Base-by-base conservation (phyloP, 2,888 invertebrate genomes). In the Phengaris alcon region DNA sequence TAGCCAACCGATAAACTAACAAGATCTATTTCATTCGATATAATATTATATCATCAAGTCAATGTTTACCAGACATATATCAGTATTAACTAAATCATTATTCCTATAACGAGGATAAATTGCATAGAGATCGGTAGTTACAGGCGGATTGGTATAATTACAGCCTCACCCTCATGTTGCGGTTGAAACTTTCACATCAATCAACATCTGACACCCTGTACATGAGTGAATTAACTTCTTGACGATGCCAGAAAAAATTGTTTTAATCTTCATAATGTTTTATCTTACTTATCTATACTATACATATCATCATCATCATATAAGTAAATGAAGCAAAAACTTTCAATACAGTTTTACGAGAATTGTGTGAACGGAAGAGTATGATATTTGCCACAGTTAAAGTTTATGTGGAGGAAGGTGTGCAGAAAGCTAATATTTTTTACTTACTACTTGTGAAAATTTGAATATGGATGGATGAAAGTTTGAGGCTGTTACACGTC, bases 1-100 rank as follows among this genome's bases (percentile, higher is more conserved):
- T 35, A 35, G 3, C 4, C 15, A 15, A 8, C 15, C 13, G 55
- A 10, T 5, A 59, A 59, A 59, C 22, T 35, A 2, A n/a, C 10
- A 35, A 35, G 10, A 59, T 59, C 10, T 22, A 57, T 59, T 59
- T 22, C 9, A 22, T 10, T 22, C 22, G 22, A 22, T 0, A 22
- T 22, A 22, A 22, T 22, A 22, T 22, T 9, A 22, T 57, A 9
- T 9, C 7, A 22, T 15, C 15, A 15, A 15, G 15, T 9, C 57
- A 59, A 10, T 10, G 22, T 22, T 22, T 59, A 59, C 59, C 22
- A 9, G 10, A 22, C 59, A 59, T 59, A 59, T 59, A 59, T 22
- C 59, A 59, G 57, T 57, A 57, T 57, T 22, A 59, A 59, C 59
- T 59, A 22, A 59, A 59, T 22, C 9, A 59, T 22, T 59, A 59